These are phyloP conservation scores for Coptodon bakossiorum DNA, from an alignment of 2,113 vertebrate species.

Conservation along the genomic window DNA sequence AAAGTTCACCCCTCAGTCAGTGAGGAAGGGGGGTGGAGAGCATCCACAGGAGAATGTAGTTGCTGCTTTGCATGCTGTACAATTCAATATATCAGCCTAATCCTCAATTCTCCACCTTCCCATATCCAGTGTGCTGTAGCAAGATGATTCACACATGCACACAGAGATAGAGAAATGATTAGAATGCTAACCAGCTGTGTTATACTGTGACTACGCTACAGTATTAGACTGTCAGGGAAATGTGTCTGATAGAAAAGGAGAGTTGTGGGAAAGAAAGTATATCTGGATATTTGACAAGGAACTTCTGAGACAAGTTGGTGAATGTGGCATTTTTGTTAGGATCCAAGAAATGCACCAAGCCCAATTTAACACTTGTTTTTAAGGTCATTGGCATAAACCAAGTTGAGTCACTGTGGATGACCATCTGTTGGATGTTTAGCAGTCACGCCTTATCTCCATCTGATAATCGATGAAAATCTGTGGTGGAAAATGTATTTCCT, in stretches of 20 bases:
- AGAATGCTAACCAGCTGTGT: slow-evolving; percentile 39
- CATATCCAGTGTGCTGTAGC: slow-evolving; percentile 42
- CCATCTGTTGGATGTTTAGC: not conserved
- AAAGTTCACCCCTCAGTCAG: slow-evolving; percentile 44
- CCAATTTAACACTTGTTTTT: not conserved
- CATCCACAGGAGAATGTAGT: slow-evolving; percentile 8
- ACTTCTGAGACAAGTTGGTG: not conserved
- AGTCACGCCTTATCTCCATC: not conserved
- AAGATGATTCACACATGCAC: slow-evolving; percentile 25
- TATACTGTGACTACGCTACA: not conserved
- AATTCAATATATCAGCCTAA: slow-evolving; percentile 45
- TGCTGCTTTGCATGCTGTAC: slow-evolving; percentile 12
- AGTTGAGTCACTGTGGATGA: not conserved
- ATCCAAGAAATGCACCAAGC: not conserved
- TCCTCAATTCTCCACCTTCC: slow-evolving; percentile 31
- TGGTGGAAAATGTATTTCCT: not conserved
- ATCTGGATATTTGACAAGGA: not conserved
- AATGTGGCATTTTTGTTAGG: not conserved
- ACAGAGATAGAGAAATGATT: slow-evolving; percentile 6
- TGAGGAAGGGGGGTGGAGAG: not conserved
- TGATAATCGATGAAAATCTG: not conserved
- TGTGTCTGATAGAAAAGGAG: not conserved
- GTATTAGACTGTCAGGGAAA: not conserved
- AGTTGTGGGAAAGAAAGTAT: not conserved
- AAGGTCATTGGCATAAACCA: not conserved